phyloP scores from a whole-genome alignment of 2,888 invertebrate genomes.

The Sturmia bella region DNA sequence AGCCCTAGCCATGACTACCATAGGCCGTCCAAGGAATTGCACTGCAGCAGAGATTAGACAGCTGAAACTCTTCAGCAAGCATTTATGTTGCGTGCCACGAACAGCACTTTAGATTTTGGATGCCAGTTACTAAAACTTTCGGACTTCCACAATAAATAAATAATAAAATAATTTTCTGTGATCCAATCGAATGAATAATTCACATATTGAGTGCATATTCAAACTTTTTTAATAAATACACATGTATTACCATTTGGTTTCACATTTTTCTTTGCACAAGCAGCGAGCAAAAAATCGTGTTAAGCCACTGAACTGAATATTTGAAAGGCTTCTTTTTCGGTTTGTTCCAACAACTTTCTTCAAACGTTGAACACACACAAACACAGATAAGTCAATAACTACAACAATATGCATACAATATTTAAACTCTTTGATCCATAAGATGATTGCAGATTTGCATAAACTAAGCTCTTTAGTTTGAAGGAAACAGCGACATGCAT shows the following conservation, averaged over 20 bases:
- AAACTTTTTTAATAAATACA: neutral
- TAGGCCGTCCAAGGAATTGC: too few relatives aligned
- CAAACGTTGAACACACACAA: slow-evolving; percentile 16
- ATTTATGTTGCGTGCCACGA: too few relatives aligned
- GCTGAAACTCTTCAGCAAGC: too few relatives aligned
- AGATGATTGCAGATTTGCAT: slow-evolving; percentile 45
- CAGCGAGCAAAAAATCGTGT: slow-evolving; percentile 17
- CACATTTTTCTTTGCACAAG: neutral
- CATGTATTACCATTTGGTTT: neutral
- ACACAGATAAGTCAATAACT: slow-evolving; percentile 25
- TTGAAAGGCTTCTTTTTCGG: slow-evolving; percentile 59
- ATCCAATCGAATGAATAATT: too few relatives aligned
- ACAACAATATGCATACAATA: slow-evolving; percentile 16
- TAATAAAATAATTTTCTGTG: too few relatives aligned
- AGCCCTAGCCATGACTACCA: too few relatives aligned
- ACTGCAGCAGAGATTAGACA: too few relatives aligned
- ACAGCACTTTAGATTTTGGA: too few relatives aligned
- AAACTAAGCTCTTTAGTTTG: slow-evolving; percentile 21
- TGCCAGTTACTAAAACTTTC: too few relatives aligned
- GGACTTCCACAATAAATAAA: too few relatives aligned
- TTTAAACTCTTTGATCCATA: slow-evolving; percentile 35
- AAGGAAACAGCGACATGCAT: too few relatives aligned
- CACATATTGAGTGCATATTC: neutral
- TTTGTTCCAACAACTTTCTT: slow-evolving; percentile 59
- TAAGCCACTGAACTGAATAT: slow-evolving; percentile 52